Conservation (phyloP, 2,113 vertebrate genomes). For the Natator depressus region DNA sequence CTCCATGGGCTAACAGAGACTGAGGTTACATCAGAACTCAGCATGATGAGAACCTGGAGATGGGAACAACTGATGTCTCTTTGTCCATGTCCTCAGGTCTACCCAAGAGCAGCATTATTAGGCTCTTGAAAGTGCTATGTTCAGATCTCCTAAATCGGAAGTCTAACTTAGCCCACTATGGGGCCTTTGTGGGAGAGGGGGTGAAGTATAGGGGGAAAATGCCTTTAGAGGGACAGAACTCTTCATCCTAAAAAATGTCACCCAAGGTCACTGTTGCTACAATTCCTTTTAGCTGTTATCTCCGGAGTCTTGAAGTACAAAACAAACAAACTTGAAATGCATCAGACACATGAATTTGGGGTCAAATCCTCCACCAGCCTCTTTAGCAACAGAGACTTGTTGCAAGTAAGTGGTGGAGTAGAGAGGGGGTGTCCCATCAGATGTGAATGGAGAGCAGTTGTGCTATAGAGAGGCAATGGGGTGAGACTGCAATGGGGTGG, state of each 20-base stretch:
- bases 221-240: neutral
- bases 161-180: rapidly evolving
- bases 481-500: rapidly evolving
- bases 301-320: neutral
- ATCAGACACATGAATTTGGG: neutral
- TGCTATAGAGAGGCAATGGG: neutral
- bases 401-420: neutral
- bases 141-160: neutral
- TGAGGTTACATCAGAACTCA: neutral
- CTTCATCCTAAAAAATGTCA: neutral
- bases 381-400: neutral
- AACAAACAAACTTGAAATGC: neutral
- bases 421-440: neutral
- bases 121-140: neutral
- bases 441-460: neutral
- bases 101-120: neutral
- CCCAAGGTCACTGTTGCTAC: neutral
- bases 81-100: neutral
- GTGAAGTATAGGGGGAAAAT: neutral
- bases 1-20: rapidly evolving
- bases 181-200: neutral
- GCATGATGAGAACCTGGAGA: neutral
- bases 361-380: neutral
- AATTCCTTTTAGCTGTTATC: neutral
- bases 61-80: neutral